Percentiles rank a stretch among this genome's conserved stretches.
Conservation (phyloP, 2,113 vertebrate species). For the Globicephala melas region DNA sequence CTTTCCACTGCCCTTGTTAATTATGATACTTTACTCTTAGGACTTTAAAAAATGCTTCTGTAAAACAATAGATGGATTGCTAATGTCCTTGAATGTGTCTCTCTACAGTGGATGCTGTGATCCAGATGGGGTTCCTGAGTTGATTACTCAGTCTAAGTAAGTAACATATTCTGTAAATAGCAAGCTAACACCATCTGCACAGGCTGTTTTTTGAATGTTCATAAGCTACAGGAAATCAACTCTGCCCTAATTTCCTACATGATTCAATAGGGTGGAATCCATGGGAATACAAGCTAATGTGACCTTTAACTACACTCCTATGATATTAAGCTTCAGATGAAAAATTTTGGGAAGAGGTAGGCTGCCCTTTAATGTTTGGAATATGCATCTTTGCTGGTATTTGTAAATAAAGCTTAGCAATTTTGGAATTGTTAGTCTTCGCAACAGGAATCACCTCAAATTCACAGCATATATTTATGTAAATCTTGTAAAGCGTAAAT, state of each 20-base stretch:
- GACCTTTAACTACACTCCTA: slow-evolving; percentile 66
- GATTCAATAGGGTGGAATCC: slow-evolving; percentile 79
- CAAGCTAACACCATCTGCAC: slow-evolving; percentile 71
- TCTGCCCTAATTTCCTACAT: slow-evolving; percentile 79
- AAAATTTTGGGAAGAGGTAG: slow-evolving; percentile 56
- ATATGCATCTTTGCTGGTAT: background rate
- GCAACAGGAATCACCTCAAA: background rate
- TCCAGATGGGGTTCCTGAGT: slow-evolving; percentile 69
- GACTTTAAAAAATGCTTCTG: slow-evolving; percentile 25
- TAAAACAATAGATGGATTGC: slow-evolving; percentile 73
- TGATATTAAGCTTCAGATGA: slow-evolving; percentile 61
- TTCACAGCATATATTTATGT: background rate
- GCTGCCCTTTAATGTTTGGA: slow-evolving; percentile 36
- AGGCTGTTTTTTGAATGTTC: slow-evolving; percentile 75
- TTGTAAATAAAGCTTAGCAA: background rate
- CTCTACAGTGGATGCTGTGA: background rate
- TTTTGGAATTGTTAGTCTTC: background rate
- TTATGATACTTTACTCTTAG: background rate
- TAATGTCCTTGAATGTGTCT: slow-evolving; percentile 45
- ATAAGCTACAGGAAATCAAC: slow-evolving; percentile 81
- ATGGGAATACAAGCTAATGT: slow-evolving; percentile 35
- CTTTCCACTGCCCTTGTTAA: slow-evolving; percentile 54
- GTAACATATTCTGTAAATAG: slow-evolving; percentile 72
- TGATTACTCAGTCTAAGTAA: slow-evolving; percentile 67
- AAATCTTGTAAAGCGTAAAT: background rate